A percentile compares a stretch with the other conserved stretches of the same genome.
Conservation (phyloP, 2,888 invertebrate genomes). For the Reticulitermes lucifugus region DNA sequence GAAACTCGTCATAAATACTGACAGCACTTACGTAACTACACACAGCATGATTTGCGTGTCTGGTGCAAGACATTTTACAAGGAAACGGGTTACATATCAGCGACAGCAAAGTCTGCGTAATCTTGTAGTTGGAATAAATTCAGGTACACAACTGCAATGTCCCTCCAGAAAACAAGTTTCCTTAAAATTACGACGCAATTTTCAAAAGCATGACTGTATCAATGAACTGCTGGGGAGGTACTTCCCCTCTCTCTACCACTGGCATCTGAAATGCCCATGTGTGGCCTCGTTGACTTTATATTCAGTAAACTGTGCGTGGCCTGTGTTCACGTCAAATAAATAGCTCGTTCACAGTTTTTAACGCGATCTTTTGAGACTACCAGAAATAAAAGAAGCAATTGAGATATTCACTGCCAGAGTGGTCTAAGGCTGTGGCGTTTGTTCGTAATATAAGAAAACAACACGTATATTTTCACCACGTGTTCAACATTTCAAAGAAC, state of each 20-base stretch:
- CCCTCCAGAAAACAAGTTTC: not conserved
- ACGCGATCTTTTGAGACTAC: slow-evolving; percentile 43
- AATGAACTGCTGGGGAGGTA: not conserved
- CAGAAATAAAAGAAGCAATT: slow-evolving; percentile 17
- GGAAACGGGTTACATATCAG: too few relatives aligned
- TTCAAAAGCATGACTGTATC: slow-evolving; percentile 23
- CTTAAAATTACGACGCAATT: not conserved
- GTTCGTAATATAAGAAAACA: too few relatives aligned
- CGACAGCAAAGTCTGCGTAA: too few relatives aligned
- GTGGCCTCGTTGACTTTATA: slow-evolving; percentile 10
- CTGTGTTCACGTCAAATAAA: slow-evolving; percentile 45
- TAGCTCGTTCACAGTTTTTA: slow-evolving; percentile 29
- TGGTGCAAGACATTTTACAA: too few relatives aligned
- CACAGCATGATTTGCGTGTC: too few relatives aligned
- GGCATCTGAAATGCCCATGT: slow-evolving; percentile 21
- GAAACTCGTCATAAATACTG: too few relatives aligned
- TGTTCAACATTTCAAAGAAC: too few relatives aligned
- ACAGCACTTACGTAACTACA: too few relatives aligned
- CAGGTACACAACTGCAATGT: not conserved
- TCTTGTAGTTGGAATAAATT: too few relatives aligned
- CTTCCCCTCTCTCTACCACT: not conserved
- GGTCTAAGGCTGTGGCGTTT: not conserved
- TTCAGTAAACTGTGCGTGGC: slow-evolving; percentile 28
- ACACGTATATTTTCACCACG: too few relatives aligned
- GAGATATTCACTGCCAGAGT: not conserved